Percentiles rank a stretch among this genome's conserved stretches.
These are phyloP conservation scores for Halichondria panicea DNA, from an alignment of 37 sponge, comb jelly and placozoan genomes.

Conservation along the genomic window DNA sequence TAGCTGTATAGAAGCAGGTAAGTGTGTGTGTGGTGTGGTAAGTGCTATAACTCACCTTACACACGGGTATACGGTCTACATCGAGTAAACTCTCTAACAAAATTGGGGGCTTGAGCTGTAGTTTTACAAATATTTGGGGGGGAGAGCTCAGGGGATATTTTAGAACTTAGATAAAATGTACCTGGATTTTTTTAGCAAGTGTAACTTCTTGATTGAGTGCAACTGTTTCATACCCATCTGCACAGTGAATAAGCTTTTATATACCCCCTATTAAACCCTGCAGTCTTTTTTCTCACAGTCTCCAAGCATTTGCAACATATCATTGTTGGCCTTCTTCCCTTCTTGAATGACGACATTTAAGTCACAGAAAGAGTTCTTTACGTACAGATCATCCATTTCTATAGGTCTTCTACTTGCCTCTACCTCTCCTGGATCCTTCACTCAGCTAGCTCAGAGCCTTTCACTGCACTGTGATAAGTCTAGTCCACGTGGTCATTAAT, in stretches of 20 bases:
- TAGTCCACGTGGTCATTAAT: too few species aligned
- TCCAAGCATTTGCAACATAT: slow-evolving; percentile 8
- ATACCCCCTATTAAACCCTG: not conserved
- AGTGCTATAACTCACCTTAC: not conserved
- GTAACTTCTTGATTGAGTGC: slow-evolving; percentile 39
- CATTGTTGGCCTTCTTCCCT: not conserved
- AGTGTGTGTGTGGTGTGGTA: slow-evolving; percentile 9
- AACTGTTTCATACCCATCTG: slow-evolving; percentile 60
- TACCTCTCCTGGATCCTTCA: too few species aligned
- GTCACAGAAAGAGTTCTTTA: slow-evolving; percentile 10
- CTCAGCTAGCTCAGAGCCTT: too few species aligned
- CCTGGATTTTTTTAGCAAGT: slow-evolving; percentile 40
- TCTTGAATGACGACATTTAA: slow-evolving; percentile 11
- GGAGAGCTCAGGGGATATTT: too few species aligned
- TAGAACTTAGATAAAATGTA: too few species aligned
- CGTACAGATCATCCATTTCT: not conserved
- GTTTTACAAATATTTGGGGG: too few species aligned
- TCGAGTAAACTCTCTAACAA: too few species aligned
- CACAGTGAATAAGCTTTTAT: not conserved
- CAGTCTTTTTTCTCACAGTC: slow-evolving; percentile 8
- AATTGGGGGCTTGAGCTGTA: too few species aligned
- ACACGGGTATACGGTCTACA: too few species aligned
- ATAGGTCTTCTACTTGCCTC: too few species aligned
- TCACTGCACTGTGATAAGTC: too few species aligned
- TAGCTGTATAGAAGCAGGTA: not conserved